Percentiles rank a stretch among this genome's conserved stretches.
Evolutionary conservation across 2,797 vertebrate genomes (phyloP).

Genomic region (Moxostoma hubbsi): DNA sequence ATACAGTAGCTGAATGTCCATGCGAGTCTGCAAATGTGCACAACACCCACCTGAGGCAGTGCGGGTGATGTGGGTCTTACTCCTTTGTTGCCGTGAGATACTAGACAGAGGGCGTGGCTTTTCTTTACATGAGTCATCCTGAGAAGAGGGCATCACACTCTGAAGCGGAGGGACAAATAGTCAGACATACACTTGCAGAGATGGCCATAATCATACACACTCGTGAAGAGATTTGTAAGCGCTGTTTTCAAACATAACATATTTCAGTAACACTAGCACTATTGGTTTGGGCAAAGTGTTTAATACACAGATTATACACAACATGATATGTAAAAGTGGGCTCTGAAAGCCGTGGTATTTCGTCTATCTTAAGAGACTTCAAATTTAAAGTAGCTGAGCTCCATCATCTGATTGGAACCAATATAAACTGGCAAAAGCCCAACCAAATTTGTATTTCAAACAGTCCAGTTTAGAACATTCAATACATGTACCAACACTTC

Average conservation of each 20-base stretch:
- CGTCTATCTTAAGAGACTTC: too few species aligned
- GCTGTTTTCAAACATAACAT: not conserved
- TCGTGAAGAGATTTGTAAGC: not conserved
- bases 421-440: too few species aligned
- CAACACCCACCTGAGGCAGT: slow-evolving; percentile 85
- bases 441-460: too few species aligned
- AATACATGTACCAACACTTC: too few species aligned
- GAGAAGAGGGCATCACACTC: slow-evolving; percentile 83
- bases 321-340: not conserved
- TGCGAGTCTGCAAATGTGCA: not conserved
- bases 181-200: slow-evolving; percentile 2
- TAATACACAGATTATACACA: not conserved
- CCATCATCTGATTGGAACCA: too few species aligned
- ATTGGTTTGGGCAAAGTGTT: not conserved
- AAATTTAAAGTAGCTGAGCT: too few species aligned
- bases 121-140: slow-evolving; percentile 84
- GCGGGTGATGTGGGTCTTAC: slow-evolving; percentile 89
- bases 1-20: not conserved
- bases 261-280: not conserved
- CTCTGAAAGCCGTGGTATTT: not conserved
- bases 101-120: slow-evolving; percentile 82
- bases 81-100: slow-evolving; percentile 85
- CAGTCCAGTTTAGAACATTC: too few species aligned
- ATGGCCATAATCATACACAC: not conserved
- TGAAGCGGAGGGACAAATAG: slow-evolving; percentile 56